These are phyloP conservation scores for Mythimna pallens DNA, from an alignment of 2,888 invertebrate genomes.

Conservation along the genomic window DNA sequence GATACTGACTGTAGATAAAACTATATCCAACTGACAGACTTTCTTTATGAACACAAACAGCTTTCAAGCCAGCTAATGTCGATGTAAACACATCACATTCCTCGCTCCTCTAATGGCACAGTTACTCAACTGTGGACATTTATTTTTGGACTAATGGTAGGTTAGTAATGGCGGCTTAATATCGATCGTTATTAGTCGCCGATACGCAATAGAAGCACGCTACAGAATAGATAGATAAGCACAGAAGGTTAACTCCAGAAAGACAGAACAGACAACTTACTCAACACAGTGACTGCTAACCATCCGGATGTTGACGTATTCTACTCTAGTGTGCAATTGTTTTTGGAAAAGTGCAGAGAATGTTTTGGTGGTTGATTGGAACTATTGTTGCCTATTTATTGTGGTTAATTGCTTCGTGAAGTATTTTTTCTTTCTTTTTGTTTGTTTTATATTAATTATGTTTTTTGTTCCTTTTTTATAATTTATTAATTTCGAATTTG, in stretches of 20 bases:
- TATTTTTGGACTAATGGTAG: conserved; percentile 58
- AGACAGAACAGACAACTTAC: neutral
- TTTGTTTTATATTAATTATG: too few relatives aligned
- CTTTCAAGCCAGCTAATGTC: conserved; percentile 3
- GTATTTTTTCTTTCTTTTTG: too few relatives aligned
- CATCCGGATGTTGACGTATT: too few relatives aligned
- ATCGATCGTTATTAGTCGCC: conserved; percentile 57
- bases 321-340: too few relatives aligned
- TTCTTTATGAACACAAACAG: neutral
- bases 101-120: conserved; percentile 28
- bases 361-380: too few relatives aligned
- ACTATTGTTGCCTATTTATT: too few relatives aligned
- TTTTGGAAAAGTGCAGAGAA: too few relatives aligned
- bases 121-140: conserved; percentile 46
- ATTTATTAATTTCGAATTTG: too few relatives aligned
- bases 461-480: too few relatives aligned
- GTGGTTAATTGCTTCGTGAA: too few relatives aligned
- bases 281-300: too few relatives aligned
- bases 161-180: conserved; percentile 49
- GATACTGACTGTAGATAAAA: neutral
- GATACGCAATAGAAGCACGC: conserved; percentile 17
- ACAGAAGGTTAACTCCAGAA: conserved; percentile 20
- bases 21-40: neutral
- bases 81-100: conserved; percentile 17
- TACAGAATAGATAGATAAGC: too few relatives aligned